Percentiles rank a stretch among this genome's conserved stretches.
Evolutionary conservation across 2,113 vertebrate species (phyloP).

Genomic region (Seriola rivoliana): DNA sequence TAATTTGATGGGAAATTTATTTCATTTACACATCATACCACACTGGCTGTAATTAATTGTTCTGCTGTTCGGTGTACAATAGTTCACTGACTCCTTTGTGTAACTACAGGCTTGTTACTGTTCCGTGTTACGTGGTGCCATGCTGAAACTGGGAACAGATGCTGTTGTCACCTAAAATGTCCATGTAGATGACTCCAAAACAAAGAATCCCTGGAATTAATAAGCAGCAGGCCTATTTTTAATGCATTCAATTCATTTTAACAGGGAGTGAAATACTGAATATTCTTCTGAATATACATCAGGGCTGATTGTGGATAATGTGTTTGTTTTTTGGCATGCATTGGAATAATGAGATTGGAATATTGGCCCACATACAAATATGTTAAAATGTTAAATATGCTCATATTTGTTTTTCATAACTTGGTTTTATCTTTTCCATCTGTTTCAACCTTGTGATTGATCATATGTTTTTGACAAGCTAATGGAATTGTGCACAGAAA

Average conservation of each 20-base stretch:
- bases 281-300: not conserved
- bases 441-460: not conserved
- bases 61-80: conserved; percentile 77
- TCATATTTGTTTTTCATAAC: not conserved
- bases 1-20: conserved; percentile 84
- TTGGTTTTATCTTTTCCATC: not conserved
- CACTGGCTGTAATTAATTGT: conserved; percentile 86
- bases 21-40: conserved; percentile 84
- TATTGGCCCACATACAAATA: not conserved
- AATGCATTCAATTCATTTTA: conserved; percentile 3
- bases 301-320: not conserved
- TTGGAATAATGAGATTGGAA: not conserved
- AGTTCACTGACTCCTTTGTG: conserved; percentile 84
- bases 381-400: not conserved
- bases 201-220: conserved; percentile 51
- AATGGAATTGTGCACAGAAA: too few relatives aligned
- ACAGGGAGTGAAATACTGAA: not conserved
- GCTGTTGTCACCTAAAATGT: conserved; percentile 63
- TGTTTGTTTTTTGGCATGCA: not conserved
- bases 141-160: conserved; percentile 64
- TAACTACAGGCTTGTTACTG: conserved; percentile 59
- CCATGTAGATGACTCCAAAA: conserved; percentile 58
- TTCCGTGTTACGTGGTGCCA: conserved; percentile 54
- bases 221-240: conserved; percentile 16
- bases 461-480: too few relatives aligned